These are phyloP conservation scores for Coregonus ussuriensis DNA, from an alignment of 2,797 vertebrate species.

Conservation along the genomic window DNA sequence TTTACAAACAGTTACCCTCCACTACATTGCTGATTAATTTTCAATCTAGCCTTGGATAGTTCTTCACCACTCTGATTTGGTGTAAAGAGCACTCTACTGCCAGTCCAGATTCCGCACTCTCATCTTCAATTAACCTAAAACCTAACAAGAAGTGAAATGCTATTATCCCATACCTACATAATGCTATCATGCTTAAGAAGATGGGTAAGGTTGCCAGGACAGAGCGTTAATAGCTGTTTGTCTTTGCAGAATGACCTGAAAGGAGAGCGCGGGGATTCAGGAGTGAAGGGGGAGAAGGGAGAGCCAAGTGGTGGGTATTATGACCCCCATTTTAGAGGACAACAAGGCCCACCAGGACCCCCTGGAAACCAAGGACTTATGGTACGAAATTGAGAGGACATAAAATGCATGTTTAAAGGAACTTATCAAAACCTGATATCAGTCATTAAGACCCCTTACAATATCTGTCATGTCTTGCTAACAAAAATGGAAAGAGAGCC, in stretches of 20 bases:
- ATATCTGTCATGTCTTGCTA: background rate
- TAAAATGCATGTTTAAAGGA: background rate
- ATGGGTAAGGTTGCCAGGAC: background rate
- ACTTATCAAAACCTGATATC: background rate
- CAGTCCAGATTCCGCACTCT: background rate
- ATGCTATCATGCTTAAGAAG: background rate
- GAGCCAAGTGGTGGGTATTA: slow-evolving; percentile 80
- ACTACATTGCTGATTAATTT: too few species aligned
- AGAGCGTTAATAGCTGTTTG: background rate
- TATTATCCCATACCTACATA: background rate
- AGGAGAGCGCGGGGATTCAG: slow-evolving; percentile 75
- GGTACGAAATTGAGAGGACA: background rate
- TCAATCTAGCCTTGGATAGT: too few species aligned
- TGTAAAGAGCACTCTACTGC: background rate
- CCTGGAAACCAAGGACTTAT: slow-evolving; percentile 26
- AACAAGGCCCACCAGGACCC: slow-evolving; percentile 67
- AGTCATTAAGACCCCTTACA: background rate
- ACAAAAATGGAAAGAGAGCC: background rate
- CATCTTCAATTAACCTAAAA: too few species aligned
- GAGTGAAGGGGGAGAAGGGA: slow-evolving; percentile 87
- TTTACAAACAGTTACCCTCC: too few species aligned
- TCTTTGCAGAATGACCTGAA: slow-evolving; percentile 74
- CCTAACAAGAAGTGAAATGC: background rate
- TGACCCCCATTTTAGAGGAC: slow-evolving; percentile 63
- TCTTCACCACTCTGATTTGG: background rate